Percentiles rank a stretch among this genome's conserved stretches.
Conservation (phyloP, 2,797 vertebrate genomes). For the Mionectes olivaceus region DNA sequence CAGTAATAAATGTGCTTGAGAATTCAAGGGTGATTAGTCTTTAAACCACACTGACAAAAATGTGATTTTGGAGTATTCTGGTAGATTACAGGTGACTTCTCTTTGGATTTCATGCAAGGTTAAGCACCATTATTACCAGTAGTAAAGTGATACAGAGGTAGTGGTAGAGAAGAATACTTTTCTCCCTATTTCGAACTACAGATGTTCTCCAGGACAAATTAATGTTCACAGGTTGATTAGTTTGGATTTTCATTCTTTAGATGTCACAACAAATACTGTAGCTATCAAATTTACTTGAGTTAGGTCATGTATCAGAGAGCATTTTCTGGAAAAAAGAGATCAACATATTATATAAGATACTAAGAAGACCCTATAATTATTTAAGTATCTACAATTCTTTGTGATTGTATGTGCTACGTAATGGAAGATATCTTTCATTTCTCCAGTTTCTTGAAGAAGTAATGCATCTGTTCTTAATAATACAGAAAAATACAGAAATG, state of each 20-base stretch:
- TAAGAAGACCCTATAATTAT: neutral
- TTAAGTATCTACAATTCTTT: neutral
- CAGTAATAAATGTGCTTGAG: neutral
- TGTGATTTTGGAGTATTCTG: neutral
- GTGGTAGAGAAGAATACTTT: neutral
- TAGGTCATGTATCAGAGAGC: neutral
- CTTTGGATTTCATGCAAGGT: neutral
- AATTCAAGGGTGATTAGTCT: neutral
- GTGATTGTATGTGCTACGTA: neutral
- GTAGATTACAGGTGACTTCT: neutral
- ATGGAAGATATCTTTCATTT: neutral
- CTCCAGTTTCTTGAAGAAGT: neutral
- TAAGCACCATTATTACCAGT: neutral
- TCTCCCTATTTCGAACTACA: neutral
- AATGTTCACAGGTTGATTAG: neutral
- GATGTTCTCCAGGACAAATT: neutral
- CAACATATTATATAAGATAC: neutral
- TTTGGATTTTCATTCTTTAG: neutral
- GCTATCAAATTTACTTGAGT: neutral
- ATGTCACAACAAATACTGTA: neutral
- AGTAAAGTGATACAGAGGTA: neutral
- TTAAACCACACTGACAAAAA: neutral
- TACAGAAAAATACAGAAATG: neutral
- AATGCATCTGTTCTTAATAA: neutral
- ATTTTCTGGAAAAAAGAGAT: neutral